Conservation (phyloP, 2,888 invertebrate species). For the Pammene aurita region DNA sequence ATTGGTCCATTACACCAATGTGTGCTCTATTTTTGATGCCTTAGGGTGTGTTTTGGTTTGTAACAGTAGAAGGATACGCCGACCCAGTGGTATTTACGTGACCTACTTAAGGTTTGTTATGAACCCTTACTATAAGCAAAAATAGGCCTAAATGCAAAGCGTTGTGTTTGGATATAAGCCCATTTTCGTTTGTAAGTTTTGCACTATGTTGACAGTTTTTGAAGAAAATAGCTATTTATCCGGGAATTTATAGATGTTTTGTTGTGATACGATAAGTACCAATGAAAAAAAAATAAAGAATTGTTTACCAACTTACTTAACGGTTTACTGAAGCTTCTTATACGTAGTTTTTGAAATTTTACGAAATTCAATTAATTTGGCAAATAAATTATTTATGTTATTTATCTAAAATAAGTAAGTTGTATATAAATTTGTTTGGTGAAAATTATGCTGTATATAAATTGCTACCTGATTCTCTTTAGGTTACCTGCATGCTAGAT, state of each 20-base stretch:
- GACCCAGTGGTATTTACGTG: constrained; percentile 60
- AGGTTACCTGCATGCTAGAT: no score
- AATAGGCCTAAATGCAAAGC: neutral
- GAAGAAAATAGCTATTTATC: constrained; percentile 9
- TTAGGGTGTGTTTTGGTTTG: constrained; percentile 8
- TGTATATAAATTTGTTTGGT: no score
- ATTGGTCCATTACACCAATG: neutral
- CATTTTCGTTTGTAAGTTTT: neutral
- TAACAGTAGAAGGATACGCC: constrained; percentile 29
- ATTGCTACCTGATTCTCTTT: no score
- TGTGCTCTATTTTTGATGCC: neutral
- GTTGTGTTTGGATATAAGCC: neutral
- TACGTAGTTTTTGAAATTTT: neutral
- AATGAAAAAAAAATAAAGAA: neutral
- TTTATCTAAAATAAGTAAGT: no score
- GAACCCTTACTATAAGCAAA: neutral
- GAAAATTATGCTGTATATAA: no score
- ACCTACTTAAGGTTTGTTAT: constrained; percentile 48
- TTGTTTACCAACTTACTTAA: neutral
- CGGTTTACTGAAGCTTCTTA: neutral
- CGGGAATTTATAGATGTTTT: constrained; percentile 19
- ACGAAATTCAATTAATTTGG: no score
- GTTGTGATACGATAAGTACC: constrained; percentile 3
- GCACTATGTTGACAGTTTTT: constrained; percentile 25
- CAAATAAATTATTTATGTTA: no score